Percentiles rank a stretch among this genome's conserved stretches.
These are phyloP conservation scores for Thrips palmi DNA, from an alignment of 1,140 invertebrate species.

Conservation along the genomic window DNA sequence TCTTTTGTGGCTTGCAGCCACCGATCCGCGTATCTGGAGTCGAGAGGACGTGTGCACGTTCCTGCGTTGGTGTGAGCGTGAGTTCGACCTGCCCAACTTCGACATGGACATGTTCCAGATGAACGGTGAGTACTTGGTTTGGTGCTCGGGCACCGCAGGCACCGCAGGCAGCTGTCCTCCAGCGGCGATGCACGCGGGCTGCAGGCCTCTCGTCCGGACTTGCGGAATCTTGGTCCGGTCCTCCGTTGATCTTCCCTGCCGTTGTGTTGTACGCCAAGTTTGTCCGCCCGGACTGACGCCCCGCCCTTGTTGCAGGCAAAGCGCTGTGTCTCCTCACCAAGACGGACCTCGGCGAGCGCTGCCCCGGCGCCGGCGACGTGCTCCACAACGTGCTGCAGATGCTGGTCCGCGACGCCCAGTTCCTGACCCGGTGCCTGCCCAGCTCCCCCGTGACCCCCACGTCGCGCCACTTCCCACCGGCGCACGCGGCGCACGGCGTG, in stretches of 20 bases:
- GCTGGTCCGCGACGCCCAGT: slow-evolving; percentile 59
- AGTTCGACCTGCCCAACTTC: slow-evolving; percentile 80
- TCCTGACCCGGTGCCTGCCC: slow-evolving; percentile 55
- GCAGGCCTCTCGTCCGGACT: too few relatives aligned
- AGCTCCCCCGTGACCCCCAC: slow-evolving; percentile 71
- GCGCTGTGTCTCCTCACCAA: slow-evolving; percentile 78
- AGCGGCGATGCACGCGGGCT: too few relatives aligned
- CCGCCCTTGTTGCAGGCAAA: slow-evolving; percentile 41
- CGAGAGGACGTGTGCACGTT: slow-evolving; percentile 78
- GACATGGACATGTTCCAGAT: slow-evolving; percentile 91
- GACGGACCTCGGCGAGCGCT: slow-evolving; percentile 72
- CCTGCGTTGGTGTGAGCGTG: slow-evolving; percentile 77
- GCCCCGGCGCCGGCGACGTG: slow-evolving; percentile 80
- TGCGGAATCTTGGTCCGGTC: too few relatives aligned
- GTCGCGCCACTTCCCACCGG: slow-evolving; percentile 54
- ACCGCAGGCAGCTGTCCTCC: too few relatives aligned
- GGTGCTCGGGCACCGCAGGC: too few relatives aligned
- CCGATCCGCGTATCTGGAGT: slow-evolving; percentile 76
- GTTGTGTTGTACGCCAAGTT: too few relatives aligned
- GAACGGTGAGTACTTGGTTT: slow-evolving; percentile 66
- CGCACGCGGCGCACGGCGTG: slow-evolving; percentile 39
- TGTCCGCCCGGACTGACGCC: neutral
- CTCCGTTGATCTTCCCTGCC: too few relatives aligned
- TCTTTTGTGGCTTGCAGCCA: slow-evolving; percentile 31
- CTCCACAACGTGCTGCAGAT: slow-evolving; percentile 83